phyloP scores from a whole-genome alignment of 2,113 vertebrate genomes.

The Clupea harengus region DNA sequence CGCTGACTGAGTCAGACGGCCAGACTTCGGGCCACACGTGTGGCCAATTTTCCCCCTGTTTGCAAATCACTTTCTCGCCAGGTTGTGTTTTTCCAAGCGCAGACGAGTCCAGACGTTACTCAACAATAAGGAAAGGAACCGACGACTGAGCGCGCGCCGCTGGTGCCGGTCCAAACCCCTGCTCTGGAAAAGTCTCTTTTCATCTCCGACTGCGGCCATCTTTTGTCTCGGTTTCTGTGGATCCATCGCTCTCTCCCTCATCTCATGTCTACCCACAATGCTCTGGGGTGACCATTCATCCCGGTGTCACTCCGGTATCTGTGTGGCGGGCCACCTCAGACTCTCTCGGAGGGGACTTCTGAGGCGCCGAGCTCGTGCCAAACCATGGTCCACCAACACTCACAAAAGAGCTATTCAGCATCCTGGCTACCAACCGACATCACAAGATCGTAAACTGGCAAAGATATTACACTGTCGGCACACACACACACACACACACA shows the following conservation, averaged over 20 bases:
- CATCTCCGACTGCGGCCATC: neutral
- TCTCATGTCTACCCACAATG: neutral
- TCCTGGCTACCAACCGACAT: neutral
- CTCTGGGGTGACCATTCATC: neutral
- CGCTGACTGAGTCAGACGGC: constrained; percentile 1
- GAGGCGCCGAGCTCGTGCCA: neutral
- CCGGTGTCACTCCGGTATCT: neutral
- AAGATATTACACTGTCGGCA: neutral
- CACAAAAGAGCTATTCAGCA: constrained; percentile 10
- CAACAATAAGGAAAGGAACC: neutral
- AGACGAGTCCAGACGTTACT: constrained; percentile 15
- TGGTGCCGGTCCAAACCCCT: neutral
- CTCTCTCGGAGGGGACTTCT: neutral
- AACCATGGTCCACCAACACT: neutral
- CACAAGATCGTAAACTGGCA: neutral
- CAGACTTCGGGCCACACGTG: constrained; percentile 2
- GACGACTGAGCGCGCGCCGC: neutral
- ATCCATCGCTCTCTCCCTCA: neutral
- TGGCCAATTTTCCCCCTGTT: constrained; percentile 19
- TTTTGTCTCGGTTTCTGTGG: neutral
- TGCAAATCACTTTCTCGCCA: constrained; percentile 12
- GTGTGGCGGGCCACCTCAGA: no score
- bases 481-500: neutral
- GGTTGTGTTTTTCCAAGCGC: neutral
- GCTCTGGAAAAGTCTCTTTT: neutral